A percentile compares a stretch with the other conserved stretches of the same genome.
Evolutionary conservation across 1,140 invertebrate genomes (phyloP).

Genomic region (Vanessa atalanta): DNA sequence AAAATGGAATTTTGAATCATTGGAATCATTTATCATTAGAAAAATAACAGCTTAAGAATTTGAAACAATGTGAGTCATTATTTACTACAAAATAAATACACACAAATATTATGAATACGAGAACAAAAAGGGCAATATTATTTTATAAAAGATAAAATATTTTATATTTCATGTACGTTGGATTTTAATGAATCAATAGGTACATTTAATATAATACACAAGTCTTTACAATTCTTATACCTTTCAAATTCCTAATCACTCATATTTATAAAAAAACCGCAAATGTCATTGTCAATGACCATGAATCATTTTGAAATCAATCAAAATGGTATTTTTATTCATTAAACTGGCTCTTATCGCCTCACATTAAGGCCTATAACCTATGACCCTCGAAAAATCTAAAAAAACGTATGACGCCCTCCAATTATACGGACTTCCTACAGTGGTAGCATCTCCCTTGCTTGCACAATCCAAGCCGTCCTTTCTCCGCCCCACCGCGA

Average conservation of each 20-base stretch:
- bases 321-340: background rate
- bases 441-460: slow-evolving; percentile 67
- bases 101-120: no score
- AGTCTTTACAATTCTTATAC: background rate
- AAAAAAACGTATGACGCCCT: slow-evolving; percentile 62
- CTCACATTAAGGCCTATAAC: slow-evolving; percentile 18
- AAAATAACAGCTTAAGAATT: no score
- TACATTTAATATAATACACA: background rate
- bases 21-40: no score
- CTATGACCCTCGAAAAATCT: slow-evolving; percentile 48
- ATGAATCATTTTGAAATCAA: slow-evolving; percentile 11
- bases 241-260: slow-evolving; percentile 16
- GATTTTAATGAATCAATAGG: no score
- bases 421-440: slow-evolving; percentile 72
- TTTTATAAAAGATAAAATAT: no score
- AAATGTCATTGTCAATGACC: slow-evolving; percentile 24
- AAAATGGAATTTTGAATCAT: no score
- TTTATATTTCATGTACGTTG: no score
- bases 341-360: slow-evolving; percentile 41
- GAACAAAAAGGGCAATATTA: no score
- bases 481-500: slow-evolving; percentile 76
- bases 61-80: no score
- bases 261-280: slow-evolving; percentile 16
- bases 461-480: slow-evolving; percentile 70
- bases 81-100: no score